Base-by-base conservation (phyloP, 2,797 vertebrate genomes). In the Choloepus didactylus region DNA sequence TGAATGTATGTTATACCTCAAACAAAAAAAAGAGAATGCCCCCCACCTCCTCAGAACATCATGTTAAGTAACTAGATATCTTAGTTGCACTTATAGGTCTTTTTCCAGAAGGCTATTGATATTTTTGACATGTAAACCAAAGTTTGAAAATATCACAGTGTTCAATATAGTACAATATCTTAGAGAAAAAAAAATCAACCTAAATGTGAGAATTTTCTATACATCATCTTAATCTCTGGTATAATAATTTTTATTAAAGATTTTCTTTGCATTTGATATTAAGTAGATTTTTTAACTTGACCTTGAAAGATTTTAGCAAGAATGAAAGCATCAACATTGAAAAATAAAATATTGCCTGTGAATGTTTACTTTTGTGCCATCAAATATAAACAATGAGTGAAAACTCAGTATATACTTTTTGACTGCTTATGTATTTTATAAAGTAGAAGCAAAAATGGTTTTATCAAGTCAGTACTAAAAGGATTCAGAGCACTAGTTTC, bases 271-370 rank as follows among this genome's bases (percentile, higher is more conserved):
- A 23, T 82, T 94, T 87, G 14, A 31, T 95, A 44, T 25, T 80
- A 79, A 90, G 35, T 95, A 89, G 60, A 92, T 83, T 92, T 88
- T 62, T 62, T 84, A 84, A 80, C 60, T 91, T 67, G 51, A 88
- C 54, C 27, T 31, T 77, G 15, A 87, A 93, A 80, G 81, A 90
- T 89, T 93, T 93, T 14, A 67, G 41, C 35, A 92, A 81, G 88
- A 54, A 29, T 72, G 6, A 49, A 84, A 92, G 44, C n/a, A 56
- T 72, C 29, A 44, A 11, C 72, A 93, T 85, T 95, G 85, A 95
- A 90, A 93, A 95, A 87, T 62, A 90, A 86, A 93, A 46, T 81
- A 87, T 21, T 83, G 8, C 19, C 5, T 35, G 29, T 69, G 87
- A 90, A 76, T 54, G 93, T 93, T 66, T 89, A 82, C 46, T 86